Evolutionary conservation across 2,113 vertebrate genomes (phyloP), one percentile per base, ranked within the genome.

Genomic region (Marcusenius ussheri): DNA sequence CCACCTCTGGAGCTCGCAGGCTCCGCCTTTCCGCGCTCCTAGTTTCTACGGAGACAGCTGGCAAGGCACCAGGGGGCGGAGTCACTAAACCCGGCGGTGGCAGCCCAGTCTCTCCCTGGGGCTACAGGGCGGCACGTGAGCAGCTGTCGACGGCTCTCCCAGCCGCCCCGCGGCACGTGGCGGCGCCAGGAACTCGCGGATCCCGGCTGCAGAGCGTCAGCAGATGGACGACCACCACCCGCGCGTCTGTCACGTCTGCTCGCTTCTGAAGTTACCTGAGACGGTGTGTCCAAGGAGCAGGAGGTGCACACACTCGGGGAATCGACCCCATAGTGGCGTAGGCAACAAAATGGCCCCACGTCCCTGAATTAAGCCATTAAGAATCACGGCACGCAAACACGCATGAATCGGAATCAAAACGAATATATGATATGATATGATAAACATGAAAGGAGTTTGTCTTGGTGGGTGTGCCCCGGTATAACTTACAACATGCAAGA

Each of bases 191-290:
- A n/a, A 47, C 51, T 24, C 17, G 8, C 47, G 19, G 84, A 53
- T 70, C 8, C 42, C 83, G 49, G 27, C 39, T 24, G 15, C 17
- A n/a, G 62, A 47, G 45, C n/a, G 1, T 87, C n/a, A 53, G 47
- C 83, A 88, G 84, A 90, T 56, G 62, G 62, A 53, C 46, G 15
- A 27, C 47, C 10, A 13, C 66, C 89, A 77, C 89, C 89, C 85
- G n/a, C 66, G 10, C 31, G 85, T 90, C 89, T 90, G 89, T 42
- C 85, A 88, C 35, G 58, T 80, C 89, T 56, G 49, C 47, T 46
- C 10, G 24, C 15, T 88, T 27, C 31, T 3, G 17, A 53, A 31
- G 10, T 11, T 80, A 90, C 85, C 89, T 42, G 85, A 46, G 27
- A 9, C 58, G 8, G 70, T 83, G 47, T 21, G 46, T 24, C 31